Base-by-base conservation (phyloP, 1,140 invertebrate genomes). In the Drosophila equinoxialis region DNA sequence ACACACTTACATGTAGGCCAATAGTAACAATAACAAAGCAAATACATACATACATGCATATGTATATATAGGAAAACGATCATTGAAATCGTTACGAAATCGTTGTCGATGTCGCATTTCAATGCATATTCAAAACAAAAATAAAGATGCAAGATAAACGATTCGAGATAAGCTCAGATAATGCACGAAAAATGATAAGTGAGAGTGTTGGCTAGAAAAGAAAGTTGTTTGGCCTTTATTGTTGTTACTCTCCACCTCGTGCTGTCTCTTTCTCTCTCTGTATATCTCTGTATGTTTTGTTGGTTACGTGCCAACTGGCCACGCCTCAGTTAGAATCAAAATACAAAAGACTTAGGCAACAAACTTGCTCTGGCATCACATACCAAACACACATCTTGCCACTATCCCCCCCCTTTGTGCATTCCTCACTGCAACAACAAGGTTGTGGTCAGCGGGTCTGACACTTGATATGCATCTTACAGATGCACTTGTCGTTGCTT, bases 281-380 rank as follows among this genome's bases (percentile, higher is more conserved):
- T 10, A 7, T 39, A 3, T 39, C 10, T 13, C 37, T 30, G 30
- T 30, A 6, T 30, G 30, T 30, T 42, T 33, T 23, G 45, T 63
- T 14, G 77, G 39, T 37, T 78, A 65, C 71, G 57, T 70, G 54
- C 74, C 35, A 23, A 20, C 5, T 11, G 57, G 65, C 58, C 77
- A 82, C 79, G 72, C 48, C 51, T 66, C 59, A 69, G 65, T 69
- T 77, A 86, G 84, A 86, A 86, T 33, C 35, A 55, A 20, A 51
- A 65, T 37, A 80, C 83, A 71, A 83, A 80, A 81, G 84, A 87
- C 84, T 87, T 89, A 75, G 74, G 68, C 84, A 89, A 89, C 77
- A 55, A 89, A 81, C 77, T 81, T 74, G 55, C 69, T 70, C 73
- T 76, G 71, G 30, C 30, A 30, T 26, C 30, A 30, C 30, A 30